Evolutionary conservation across 2,888 invertebrate genomes (phyloP).

Genomic region (Allacma fusca): DNA sequence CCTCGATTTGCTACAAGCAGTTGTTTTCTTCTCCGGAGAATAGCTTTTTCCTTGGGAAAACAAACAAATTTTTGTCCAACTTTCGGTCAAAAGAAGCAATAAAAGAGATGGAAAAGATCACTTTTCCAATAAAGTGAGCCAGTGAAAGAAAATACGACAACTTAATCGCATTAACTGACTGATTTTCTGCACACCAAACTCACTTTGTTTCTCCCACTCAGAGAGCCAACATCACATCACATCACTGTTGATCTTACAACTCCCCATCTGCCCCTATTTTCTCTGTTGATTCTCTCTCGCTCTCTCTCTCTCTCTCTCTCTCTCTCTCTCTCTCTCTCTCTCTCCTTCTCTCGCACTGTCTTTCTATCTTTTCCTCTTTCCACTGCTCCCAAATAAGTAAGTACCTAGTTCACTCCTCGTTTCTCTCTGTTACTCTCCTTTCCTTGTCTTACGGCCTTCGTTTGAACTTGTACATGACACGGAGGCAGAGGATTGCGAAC

Average conservation of each 20-base stretch:
- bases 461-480: conserved; percentile 11
- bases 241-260: conserved; percentile 50
- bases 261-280: conserved; percentile 30
- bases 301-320: conserved; percentile 1
- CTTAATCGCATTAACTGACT: conserved; percentile 58
- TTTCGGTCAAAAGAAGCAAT: conserved; percentile 53
- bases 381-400: background rate
- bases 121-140: conserved; percentile 56
- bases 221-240: conserved; percentile 42
- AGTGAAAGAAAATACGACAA: conserved; percentile 57
- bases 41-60: conserved; percentile 49
- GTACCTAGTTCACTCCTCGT: conserved; percentile 32
- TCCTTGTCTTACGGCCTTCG: background rate
- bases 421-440: conserved; percentile 32
- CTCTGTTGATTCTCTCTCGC: conserved; percentile 3
- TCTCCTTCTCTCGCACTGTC: conserved; percentile 4
- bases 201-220: conserved; percentile 49
- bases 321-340: conserved; percentile 9
- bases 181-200: conserved; percentile 55
- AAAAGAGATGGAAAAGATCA: conserved; percentile 56
- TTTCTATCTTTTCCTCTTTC: conserved; percentile 28
- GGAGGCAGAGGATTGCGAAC: background rate
- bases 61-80: conserved; percentile 54
- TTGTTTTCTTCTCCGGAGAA: conserved; percentile 51
- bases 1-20: conserved; percentile 45